Percentiles rank a stretch among this genome's conserved stretches.
phyloP scores from a whole-genome alignment of 2,797 vertebrate genomes.

The Poecilia picta region DNA sequence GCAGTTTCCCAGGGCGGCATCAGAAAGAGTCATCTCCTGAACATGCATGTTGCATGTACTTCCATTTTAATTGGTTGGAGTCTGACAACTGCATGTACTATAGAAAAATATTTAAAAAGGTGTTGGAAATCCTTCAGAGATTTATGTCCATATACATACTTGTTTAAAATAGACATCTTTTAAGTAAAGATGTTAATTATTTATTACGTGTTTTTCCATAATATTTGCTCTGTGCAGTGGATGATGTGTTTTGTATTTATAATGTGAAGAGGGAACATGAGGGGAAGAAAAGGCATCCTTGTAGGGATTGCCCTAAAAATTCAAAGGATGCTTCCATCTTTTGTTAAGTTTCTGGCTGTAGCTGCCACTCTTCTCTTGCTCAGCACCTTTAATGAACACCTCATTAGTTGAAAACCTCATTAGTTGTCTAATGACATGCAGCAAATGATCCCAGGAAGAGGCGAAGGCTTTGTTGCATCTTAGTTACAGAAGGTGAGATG shows the following conservation, averaged over 20 bases:
- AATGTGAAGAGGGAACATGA: not conserved
- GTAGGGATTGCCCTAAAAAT: constrained; percentile 21
- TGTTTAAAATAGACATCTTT: not conserved
- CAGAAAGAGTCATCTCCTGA: too few species aligned
- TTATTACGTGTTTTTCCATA: not conserved
- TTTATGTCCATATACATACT: too few species aligned
- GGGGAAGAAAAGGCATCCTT: constrained; percentile 6
- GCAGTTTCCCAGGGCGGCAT: too few species aligned
- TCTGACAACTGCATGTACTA: too few species aligned
- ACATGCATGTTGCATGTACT: too few species aligned
- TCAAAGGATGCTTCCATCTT: constrained; percentile 24
- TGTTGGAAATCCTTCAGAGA: too few species aligned
- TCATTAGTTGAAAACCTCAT: constrained; percentile 70
- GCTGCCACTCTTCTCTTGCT: constrained; percentile 56
- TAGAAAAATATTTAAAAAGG: too few species aligned
- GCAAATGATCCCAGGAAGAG: constrained; percentile 59
- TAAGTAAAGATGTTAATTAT: not conserved
- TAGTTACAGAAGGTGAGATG: constrained; percentile 47
- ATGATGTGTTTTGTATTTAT: not conserved
- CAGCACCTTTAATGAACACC: constrained; percentile 67
- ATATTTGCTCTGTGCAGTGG: too few species aligned
- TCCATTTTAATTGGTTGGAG: too few species aligned
- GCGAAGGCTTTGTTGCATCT: constrained; percentile 42
- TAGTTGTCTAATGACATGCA: constrained; percentile 59
- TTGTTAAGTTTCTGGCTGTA: constrained; percentile 33